A percentile compares a stretch with the other conserved stretches of the same genome.
Conservation (phyloP, 1,140 invertebrate genomes). For the Anoplolepis gracilipes region DNA sequence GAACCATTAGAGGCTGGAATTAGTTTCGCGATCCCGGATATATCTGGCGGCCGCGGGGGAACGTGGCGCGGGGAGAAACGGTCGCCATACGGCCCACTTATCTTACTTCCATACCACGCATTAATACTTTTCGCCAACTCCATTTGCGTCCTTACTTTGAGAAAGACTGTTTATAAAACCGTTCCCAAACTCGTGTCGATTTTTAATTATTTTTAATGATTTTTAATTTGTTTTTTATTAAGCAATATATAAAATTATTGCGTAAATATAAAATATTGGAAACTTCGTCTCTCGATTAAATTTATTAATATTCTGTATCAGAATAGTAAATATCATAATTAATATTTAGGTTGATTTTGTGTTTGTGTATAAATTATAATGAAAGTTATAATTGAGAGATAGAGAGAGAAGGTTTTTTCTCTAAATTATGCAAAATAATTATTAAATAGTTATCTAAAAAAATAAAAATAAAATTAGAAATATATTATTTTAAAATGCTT, state of each 20-base stretch:
- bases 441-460: no score
- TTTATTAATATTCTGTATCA: neutral
- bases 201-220: neutral
- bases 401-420: neutral
- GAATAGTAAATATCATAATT: no score
- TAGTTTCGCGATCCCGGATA: conserved; percentile 75
- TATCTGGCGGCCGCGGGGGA: conserved; percentile 59
- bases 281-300: neutral
- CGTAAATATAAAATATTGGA: neutral
- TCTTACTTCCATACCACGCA: conserved; percentile 76
- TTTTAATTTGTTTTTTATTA: neutral
- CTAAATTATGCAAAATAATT: neutral
- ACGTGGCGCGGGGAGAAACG: conserved; percentile 3
- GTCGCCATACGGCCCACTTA: conserved; percentile 69
- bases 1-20: conserved; percentile 79
- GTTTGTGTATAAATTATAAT: no score
- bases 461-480: neutral
- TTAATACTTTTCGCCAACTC: conserved; percentile 68
- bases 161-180: conserved; percentile 11
- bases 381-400: neutral
- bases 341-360: no score
- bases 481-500: neutral
- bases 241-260: neutral
- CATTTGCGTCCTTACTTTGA: conserved; percentile 40
- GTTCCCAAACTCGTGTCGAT: neutral